phyloP scores from a whole-genome alignment of 1,140 invertebrate genomes.

The Cotesia glomerata region DNA sequence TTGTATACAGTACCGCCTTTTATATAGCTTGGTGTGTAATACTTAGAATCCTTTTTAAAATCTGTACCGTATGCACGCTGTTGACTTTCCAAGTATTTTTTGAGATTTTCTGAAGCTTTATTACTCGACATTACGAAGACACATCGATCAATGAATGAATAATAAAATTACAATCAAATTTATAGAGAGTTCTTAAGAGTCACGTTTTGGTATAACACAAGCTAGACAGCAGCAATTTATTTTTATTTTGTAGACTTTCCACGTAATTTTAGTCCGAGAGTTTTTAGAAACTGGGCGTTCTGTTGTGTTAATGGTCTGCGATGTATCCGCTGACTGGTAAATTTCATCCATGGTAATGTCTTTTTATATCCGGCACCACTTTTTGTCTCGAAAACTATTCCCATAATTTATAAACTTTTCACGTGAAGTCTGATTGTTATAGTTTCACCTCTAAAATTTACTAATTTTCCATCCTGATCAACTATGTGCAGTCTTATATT shows the following conservation, averaged over 20 bases:
- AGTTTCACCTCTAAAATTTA: background rate
- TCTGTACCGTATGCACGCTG: too few relatives aligned
- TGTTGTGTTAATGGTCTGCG: background rate
- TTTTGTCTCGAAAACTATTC: background rate
- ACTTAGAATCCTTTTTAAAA: too few relatives aligned
- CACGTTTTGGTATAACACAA: constrained; percentile 3
- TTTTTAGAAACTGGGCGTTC: background rate
- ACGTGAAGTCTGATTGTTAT: background rate
- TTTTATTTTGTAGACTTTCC: background rate
- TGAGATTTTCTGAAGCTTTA: too few relatives aligned
- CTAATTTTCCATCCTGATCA: background rate
- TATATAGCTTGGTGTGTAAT: too few relatives aligned
- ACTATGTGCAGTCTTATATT: background rate
- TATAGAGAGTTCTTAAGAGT: too few relatives aligned
- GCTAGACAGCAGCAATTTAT: constrained; percentile 1
- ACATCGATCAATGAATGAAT: too few relatives aligned
- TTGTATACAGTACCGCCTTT: too few relatives aligned
- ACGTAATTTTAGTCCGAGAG: background rate
- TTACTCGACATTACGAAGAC: too few relatives aligned
- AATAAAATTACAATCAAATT: too few relatives aligned
- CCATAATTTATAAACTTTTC: background rate
- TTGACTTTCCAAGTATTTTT: too few relatives aligned
- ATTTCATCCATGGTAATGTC: background rate
- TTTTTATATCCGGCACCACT: background rate
- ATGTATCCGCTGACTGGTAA: background rate